Base-by-base conservation (phyloP, 2,113 vertebrate genomes). In the Grallaria varia region DNA sequence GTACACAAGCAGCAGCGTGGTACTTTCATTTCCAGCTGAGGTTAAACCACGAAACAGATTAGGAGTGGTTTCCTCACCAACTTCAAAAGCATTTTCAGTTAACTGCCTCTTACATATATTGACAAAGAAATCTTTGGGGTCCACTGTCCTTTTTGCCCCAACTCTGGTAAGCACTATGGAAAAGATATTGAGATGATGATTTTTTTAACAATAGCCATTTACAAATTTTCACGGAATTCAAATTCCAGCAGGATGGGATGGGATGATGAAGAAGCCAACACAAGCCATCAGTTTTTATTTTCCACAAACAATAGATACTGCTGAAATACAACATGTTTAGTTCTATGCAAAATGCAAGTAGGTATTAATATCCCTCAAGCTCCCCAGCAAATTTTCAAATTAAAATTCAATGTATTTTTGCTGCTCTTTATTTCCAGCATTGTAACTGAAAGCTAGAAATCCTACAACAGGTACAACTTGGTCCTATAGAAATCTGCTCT, bases 401-500 rank as follows among this genome's bases (percentile, higher is more conserved):
- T 53, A 66, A 93, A 76, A 20, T 35, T 78, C 21, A 62, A 16
- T 2, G 0, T 40, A 47, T 40, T 55, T 92, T 83, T 49, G 80
- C 52, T 53, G 20, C 27, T 84, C 35, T 45, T 12, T 60, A 93
- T 84, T 85, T 85, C 58, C n/a, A 77, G 21, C n/a, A 53, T 3
- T 84, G 22, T 49, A 89, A 82, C 10, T 22, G 18, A 84, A 87
- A 87, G n/a, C 47, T 58, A 67, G n/a, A 86, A 91, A 64, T 52
- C 14, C 25, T 60, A 63, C 12, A 60, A 60, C 22, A 5, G 87
- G 19, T 62, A 18, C 7, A 72, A 47, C 8, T 28, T 73, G 23
- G 8, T 71, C 33, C 33, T 59, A 40, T 0, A 71, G 30, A 64
- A 72, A 63, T 44, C 53, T 79, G 14, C 31, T 59, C 49, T 53